Percentiles rank a stretch among this genome's conserved stretches.
These are phyloP conservation scores for Micromesistius poutassou DNA, from an alignment of 2,797 vertebrate species.

Conservation along the genomic window DNA sequence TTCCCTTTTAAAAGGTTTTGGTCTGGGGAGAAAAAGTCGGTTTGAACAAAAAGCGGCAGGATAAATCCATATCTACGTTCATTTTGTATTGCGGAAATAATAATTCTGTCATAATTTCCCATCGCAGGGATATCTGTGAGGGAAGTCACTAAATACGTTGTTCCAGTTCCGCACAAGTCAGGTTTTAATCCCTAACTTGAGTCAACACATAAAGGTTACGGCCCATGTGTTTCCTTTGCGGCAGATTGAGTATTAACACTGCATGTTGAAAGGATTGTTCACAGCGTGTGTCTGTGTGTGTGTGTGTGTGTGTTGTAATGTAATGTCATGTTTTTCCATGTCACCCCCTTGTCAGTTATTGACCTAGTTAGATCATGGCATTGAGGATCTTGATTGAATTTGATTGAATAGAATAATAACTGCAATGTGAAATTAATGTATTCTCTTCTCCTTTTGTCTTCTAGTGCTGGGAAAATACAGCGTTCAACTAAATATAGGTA, in stretches of 20 bases:
- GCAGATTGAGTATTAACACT: not conserved
- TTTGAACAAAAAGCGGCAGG: no score
- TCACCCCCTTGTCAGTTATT: not conserved
- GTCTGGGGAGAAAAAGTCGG: no score
- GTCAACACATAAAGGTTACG: not conserved
- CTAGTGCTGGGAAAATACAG: conserved; percentile 79
- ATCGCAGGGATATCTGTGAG: not conserved
- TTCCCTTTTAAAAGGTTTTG: no score
- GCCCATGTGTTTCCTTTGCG: not conserved
- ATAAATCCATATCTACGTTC: no score
- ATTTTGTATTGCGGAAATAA: not conserved
- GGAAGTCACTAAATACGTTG: not conserved
- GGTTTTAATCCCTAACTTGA: not conserved
- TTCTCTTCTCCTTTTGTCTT: conserved; percentile 38
- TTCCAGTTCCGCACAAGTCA: no score
- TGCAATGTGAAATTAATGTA: not conserved
- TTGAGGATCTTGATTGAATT: not conserved
- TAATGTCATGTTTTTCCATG: not conserved
- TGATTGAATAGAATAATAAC: not conserved
- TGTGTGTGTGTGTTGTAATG: no score
- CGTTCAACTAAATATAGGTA: conserved; percentile 73
- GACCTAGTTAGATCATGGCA: not conserved
- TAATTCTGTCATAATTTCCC: not conserved
- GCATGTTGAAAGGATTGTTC: not conserved
- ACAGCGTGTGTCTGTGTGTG: not conserved